Evolutionary conservation across 2,797 vertebrate genomes (phyloP).

Genomic region (Enteromius afrohamiltoni): DNA sequence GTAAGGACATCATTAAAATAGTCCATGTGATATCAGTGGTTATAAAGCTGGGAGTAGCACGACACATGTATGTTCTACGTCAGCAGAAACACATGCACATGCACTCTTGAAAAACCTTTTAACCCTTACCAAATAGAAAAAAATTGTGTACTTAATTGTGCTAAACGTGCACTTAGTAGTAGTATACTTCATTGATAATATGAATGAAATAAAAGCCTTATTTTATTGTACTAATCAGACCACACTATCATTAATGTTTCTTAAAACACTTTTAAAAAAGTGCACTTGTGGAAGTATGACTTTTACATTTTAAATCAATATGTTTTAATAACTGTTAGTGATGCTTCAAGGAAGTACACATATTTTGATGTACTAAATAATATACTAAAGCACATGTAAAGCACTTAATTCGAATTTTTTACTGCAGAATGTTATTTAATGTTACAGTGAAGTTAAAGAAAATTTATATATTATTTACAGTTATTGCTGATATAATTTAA

Average conservation of each 20-base stretch:
- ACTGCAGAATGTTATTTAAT: neutral
- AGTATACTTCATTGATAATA: neutral
- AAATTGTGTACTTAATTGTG: neutral
- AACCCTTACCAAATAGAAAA: neutral
- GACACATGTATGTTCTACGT: too few relatives aligned
- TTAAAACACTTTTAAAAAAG: slow-evolving; percentile 3
- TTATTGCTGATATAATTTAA: neutral
- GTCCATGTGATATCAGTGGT: neutral
- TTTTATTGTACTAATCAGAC: too few relatives aligned
- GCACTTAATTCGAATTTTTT: neutral
- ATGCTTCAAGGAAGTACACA: neutral
- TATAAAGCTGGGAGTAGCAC: too few relatives aligned
- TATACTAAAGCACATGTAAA: neutral
- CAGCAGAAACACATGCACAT: neutral
- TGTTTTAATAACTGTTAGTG: neutral
- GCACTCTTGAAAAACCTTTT: neutral
- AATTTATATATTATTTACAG: neutral
- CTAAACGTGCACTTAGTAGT: neutral
- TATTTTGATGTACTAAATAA: neutral
- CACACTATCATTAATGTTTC: neutral
- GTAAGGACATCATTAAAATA: neutral
- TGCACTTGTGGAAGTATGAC: neutral
- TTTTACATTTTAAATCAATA: neutral
- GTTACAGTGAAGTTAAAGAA: neutral
- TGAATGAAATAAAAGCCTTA: too few relatives aligned